phyloP scores from a whole-genome alignment of 2,888 invertebrate genomes.

The Tupiocoris notatus region DNA sequence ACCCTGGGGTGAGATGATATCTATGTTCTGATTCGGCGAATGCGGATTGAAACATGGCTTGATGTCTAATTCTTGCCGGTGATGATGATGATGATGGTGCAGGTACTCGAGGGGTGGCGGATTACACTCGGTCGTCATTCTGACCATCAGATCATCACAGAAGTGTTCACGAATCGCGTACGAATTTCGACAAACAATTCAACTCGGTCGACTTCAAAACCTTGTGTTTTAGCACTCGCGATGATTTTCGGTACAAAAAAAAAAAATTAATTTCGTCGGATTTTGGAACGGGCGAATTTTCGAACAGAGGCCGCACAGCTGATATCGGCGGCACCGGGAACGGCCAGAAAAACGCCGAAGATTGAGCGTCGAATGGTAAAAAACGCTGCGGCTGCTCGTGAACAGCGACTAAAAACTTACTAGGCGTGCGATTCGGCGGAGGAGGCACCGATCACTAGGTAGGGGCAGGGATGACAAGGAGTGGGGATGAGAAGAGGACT shows the following conservation, averaged over 20 bases:
- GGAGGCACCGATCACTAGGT: neutral
- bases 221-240: too few species aligned
- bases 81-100: constrained; percentile 42
- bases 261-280: too few species aligned
- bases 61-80: constrained; percentile 46
- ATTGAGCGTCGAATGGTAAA: constrained; percentile 29
- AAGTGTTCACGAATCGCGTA: neutral
- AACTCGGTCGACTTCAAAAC: too few species aligned
- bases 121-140: constrained; percentile 64
- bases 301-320: neutral
- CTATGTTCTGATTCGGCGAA: constrained; percentile 54
- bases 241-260: too few species aligned
- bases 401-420: constrained; percentile 43
- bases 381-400: neutral
- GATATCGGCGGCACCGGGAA: neutral
- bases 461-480: neutral
- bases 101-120: constrained; percentile 60
- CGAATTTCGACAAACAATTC: neutral
- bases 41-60: constrained; percentile 54
- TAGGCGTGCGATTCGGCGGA: constrained; percentile 5
- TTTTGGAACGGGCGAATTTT: neutral
- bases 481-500: constrained; percentile 23
- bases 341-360: constrained; percentile 34
- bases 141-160: constrained; percentile 32
- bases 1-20: constrained; percentile 46